A percentile compares a stretch with the other conserved stretches of the same genome.
Evolutionary conservation across 2,113 vertebrate genomes (phyloP).

Genomic region (Tychaedon coryphoeus): DNA sequence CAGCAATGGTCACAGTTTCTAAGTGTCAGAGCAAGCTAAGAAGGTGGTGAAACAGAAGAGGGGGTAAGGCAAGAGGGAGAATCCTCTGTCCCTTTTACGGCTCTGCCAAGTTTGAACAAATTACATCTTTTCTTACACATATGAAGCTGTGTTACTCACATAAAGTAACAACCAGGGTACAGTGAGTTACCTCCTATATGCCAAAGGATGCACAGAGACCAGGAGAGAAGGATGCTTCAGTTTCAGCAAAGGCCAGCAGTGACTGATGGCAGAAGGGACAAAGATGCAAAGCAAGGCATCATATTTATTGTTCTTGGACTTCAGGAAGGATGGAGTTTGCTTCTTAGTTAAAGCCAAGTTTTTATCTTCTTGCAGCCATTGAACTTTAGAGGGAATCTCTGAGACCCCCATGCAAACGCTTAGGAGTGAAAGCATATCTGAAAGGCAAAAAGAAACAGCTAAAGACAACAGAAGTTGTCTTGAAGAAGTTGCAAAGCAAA

Average conservation of each 20-base stretch:
- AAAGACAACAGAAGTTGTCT: background rate
- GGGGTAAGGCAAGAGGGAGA: rapidly evolving
- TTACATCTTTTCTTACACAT: rapidly evolving
- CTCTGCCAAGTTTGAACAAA: background rate
- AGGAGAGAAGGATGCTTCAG: background rate
- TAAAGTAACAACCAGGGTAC: background rate
- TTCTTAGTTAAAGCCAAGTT: background rate
- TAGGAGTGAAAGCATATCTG: background rate
- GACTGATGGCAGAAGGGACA: background rate
- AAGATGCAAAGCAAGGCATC: background rate
- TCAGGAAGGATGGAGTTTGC: background rate
- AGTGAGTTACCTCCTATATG: background rate
- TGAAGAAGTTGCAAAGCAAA: background rate
- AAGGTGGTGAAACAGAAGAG: background rate
- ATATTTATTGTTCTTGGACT: background rate
- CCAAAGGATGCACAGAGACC: background rate
- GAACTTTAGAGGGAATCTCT: background rate
- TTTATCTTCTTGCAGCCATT: background rate
- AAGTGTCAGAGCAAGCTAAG: background rate
- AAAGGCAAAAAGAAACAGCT: background rate
- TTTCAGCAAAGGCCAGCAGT: background rate
- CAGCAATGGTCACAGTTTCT: background rate
- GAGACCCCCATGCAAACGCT: background rate
- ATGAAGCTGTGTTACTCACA: background rate
- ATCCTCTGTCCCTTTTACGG: background rate